A percentile compares a stretch with the other conserved stretches of the same genome.
Evolutionary conservation across 2,888 invertebrate species (phyloP).

Genomic region (Pardosa pseudoannulata): DNA sequence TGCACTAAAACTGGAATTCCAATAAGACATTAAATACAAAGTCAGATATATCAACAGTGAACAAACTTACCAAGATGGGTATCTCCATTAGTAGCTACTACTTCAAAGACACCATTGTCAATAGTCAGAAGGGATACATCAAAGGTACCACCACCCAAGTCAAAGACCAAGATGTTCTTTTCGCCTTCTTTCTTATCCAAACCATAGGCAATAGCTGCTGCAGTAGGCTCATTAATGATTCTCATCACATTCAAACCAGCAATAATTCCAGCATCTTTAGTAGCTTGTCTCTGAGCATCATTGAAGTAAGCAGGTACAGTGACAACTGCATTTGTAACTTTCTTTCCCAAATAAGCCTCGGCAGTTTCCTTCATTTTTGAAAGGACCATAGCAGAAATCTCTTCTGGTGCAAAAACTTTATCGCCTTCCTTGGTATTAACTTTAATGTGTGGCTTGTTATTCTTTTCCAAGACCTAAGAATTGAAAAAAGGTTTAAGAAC

Average conservation of each 20-base stretch:
- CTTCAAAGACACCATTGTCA: constrained; percentile 98
- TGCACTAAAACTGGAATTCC: too few relatives aligned
- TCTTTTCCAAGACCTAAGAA: constrained; percentile 87
- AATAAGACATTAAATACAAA: too few relatives aligned
- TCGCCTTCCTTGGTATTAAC: constrained; percentile 89
- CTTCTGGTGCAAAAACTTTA: constrained; percentile 97
- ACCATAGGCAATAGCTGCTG: constrained; percentile 97
- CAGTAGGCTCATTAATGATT: constrained; percentile 98
- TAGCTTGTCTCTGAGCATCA: constrained; percentile 99
- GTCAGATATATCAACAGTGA: too few relatives aligned
- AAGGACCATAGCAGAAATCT: constrained; percentile 99
- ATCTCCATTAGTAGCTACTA: constrained; percentile 93
- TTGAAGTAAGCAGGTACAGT: constrained; percentile 99
- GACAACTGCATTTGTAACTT: constrained; percentile 90
- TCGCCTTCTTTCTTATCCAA: constrained; percentile 97
- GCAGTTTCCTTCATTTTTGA: constrained; percentile 99
- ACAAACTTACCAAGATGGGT: constrained; percentile 85
- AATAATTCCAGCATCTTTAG: constrained; percentile 98
- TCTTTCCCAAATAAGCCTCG: constrained; percentile 97
- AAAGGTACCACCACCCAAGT: constrained; percentile 99
- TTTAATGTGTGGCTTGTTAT: constrained; percentile 94
- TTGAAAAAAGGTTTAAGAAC: neutral
- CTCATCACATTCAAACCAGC: constrained; percentile 94
- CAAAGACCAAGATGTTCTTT: constrained; percentile 98
- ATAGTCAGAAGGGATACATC: constrained; percentile 98